These are phyloP conservation scores for Pyrgilauda ruficollis DNA, from an alignment of 2,113 vertebrate species.

Conservation along the genomic window DNA sequence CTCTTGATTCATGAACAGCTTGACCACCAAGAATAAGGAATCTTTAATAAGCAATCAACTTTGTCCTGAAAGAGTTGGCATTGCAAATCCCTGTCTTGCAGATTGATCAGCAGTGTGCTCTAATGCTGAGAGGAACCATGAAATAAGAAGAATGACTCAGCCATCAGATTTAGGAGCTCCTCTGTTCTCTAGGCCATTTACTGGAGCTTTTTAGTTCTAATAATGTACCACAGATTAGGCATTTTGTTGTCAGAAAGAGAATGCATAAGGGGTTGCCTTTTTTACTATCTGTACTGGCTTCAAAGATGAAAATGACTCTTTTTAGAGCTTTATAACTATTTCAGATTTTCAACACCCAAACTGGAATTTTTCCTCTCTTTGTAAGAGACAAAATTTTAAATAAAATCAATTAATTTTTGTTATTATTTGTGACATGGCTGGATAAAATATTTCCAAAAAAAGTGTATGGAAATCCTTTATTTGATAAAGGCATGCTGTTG, in stretches of 20 bases:
- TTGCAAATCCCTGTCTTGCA: neutral
- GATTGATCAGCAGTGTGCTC: neutral
- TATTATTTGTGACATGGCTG: neutral
- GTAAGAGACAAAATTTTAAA: neutral
- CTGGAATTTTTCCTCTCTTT: neutral
- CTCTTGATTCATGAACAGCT: neutral
- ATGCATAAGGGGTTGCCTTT: neutral
- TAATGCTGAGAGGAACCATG: neutral
- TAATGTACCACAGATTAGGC: neutral
- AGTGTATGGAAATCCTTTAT: neutral
- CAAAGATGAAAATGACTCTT: neutral
- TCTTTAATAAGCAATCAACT: neutral
- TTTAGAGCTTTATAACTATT: neutral
- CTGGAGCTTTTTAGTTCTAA: neutral
- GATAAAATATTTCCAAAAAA: neutral
- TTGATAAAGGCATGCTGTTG: neutral
- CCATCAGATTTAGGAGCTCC: neutral
- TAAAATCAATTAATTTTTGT: neutral
- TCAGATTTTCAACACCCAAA: neutral
- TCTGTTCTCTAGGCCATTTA: neutral
- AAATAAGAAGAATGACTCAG: conserved; percentile 3
- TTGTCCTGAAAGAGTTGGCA: neutral
- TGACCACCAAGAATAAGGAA: neutral
- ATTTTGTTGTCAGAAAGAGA: neutral
- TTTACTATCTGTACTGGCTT: neutral